Base-by-base conservation (phyloP, 1,140 invertebrate genomes). In the Andrena cerasifolii region DNA sequence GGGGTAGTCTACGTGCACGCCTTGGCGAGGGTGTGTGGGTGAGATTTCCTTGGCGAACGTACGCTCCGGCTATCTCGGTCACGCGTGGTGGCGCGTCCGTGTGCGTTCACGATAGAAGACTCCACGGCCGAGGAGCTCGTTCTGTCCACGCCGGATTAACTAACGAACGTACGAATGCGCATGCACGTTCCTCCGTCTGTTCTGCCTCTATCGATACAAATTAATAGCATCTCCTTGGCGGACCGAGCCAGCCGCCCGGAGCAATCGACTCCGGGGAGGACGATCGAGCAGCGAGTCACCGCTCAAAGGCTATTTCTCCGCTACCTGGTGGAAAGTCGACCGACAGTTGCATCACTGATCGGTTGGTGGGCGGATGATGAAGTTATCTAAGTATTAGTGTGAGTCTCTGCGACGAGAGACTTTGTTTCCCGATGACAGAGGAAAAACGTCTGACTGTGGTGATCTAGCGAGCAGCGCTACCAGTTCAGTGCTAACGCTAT, bases 161-260 rank as follows among this genome's bases (percentile, higher is more conserved):
- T 83, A 83, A 83, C 79, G 72, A 86, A 86, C 68, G 71, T 80
- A 76, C 63, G 43, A 80, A 58, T 73, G 65, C 67, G 81, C 79
- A 80, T 86, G 84, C 77, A 79, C 74, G 75, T 78, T 78, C 70
- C 73, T 43, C 61, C 63, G 10, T 71, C 63, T 71, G 79, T 78
- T 82, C 73, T 47, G 47, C 54, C 71, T 87, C 62, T 74, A 74
- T 86, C 83, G 84, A 87, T 87, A 88, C 85, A 86, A 88, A 88
- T 88, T 88, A 87, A 87, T 86, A 87, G 79, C 71, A 70, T 86
- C 75, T 77, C 53, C 74, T 28, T 49, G 56, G 33, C 16, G 12
- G 8, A 24, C 36, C 47, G 33, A 2, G 0, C 45, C 43, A 28
- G 28, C 49, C 58, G 45, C 33, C 31, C 4, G 67, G 40, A 28